Evolutionary conservation across 2,888 invertebrate species (phyloP).

Genomic region (Quadriops clusia): DNA sequence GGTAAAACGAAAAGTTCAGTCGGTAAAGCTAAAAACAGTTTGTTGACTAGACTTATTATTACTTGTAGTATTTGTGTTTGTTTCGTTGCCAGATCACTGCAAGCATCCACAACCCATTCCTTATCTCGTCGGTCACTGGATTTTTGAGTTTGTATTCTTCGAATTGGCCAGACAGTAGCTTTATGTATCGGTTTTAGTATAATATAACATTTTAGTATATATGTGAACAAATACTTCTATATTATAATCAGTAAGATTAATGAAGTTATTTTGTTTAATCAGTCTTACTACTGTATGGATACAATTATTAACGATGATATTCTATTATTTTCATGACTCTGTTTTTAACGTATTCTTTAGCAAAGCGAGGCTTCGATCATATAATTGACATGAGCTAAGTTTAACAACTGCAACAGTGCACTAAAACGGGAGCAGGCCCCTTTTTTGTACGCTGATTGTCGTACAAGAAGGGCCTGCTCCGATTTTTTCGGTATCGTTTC

Average conservation of each 20-base stretch:
- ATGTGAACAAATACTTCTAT: neutral
- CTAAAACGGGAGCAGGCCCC: too few relatives aligned
- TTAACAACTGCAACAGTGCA: too few relatives aligned
- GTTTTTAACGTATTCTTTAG: too few relatives aligned
- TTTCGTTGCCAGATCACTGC: slow-evolving; percentile 29
- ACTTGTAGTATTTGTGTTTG: slow-evolving; percentile 5
- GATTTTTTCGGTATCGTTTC: too few relatives aligned
- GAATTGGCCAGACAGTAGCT: slow-evolving; percentile 8
- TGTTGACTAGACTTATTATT: slow-evolving; percentile 8
- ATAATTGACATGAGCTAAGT: too few relatives aligned
- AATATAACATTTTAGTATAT: slow-evolving; percentile 1
- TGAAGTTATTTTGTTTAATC: too few relatives aligned
- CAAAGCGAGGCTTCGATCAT: too few relatives aligned
- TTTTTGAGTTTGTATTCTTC: slow-evolving; percentile 9
- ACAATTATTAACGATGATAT: too few relatives aligned
- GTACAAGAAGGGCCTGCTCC: slow-evolving; percentile 5
- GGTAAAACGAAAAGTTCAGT: slow-evolving; percentile 10
- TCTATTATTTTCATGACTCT: too few relatives aligned
- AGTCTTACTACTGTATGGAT: too few relatives aligned
- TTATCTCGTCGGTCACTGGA: slow-evolving; percentile 10
- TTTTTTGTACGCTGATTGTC: too few relatives aligned
- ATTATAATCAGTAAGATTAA: too few relatives aligned
- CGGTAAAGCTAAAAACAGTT: slow-evolving; percentile 13
- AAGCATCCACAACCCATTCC: slow-evolving; percentile 30
- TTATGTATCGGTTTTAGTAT: neutral